Evolutionary conservation across 2,113 vertebrate species (phyloP).

Genomic region (Apodemus sylvaticus): DNA sequence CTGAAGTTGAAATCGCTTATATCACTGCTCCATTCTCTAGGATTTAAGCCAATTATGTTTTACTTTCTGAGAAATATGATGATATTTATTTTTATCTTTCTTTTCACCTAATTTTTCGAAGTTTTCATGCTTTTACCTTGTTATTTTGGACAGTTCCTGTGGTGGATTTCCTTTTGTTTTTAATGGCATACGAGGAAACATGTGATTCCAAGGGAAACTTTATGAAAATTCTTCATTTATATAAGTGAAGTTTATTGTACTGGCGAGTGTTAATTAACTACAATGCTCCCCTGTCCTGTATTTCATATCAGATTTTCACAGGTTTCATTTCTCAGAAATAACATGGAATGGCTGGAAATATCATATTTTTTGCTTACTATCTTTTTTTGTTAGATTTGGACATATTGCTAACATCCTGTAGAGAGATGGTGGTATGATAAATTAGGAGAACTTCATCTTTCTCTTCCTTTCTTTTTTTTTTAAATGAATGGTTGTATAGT

Average conservation of each 20-base stretch:
- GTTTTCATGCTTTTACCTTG: background rate
- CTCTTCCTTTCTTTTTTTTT: background rate
- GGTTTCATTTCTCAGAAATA: background rate
- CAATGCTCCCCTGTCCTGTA: background rate
- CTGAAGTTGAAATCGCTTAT: background rate
- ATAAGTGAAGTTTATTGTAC: background rate
- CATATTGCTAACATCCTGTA: background rate
- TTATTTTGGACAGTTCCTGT: accelerated
- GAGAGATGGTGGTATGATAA: accelerated
- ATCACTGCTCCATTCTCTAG: background rate
- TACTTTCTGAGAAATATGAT: background rate
- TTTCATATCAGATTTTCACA: background rate
- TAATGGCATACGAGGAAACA: background rate
- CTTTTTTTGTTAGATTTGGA: background rate
- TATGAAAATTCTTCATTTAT: background rate
- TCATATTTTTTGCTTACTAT: background rate
- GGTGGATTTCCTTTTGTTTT: background rate
- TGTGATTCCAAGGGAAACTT: background rate
- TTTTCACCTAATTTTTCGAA: background rate
- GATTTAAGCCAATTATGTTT: background rate
- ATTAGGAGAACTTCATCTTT: background rate
- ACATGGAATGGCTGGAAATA: background rate
- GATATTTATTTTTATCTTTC: background rate
- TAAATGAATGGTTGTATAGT: background rate
- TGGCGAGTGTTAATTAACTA: background rate